Evolutionary conservation across 2,797 vertebrate species (phyloP).

Genomic region (Epinephelus coioides): DNA sequence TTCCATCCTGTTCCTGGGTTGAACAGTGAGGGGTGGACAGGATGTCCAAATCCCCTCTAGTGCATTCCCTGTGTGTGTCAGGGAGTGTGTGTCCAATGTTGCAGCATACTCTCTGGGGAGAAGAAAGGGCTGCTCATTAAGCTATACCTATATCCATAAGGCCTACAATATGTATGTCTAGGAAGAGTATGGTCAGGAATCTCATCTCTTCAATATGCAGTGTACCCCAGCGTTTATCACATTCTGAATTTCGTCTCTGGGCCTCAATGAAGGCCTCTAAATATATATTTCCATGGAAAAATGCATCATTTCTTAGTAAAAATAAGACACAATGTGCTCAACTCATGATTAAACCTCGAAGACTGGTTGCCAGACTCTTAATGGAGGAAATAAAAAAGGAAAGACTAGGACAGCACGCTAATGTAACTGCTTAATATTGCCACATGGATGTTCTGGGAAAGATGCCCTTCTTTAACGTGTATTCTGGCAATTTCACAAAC

Average conservation of each 20-base stretch:
- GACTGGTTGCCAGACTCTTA: too few relatives aligned
- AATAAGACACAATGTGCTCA: too few relatives aligned
- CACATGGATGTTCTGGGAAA: too few relatives aligned
- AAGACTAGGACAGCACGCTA: too few relatives aligned
- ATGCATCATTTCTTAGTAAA: too few relatives aligned
- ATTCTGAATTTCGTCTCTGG: not conserved
- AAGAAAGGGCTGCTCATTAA: slow-evolving; percentile 6
- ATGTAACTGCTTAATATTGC: too few relatives aligned
- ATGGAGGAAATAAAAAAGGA: too few relatives aligned
- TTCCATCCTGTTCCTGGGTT: slow-evolving; percentile 71
- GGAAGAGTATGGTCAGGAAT: not conserved
- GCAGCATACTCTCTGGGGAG: not conserved
- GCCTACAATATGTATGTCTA: not conserved
- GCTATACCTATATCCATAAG: slow-evolving; percentile 23
- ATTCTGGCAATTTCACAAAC: too few relatives aligned
- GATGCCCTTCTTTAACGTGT: too few relatives aligned
- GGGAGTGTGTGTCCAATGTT: slow-evolving; percentile 30
- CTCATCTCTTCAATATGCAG: not conserved
- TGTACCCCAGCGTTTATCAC: not conserved
- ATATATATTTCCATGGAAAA: not conserved
- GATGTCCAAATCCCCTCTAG: slow-evolving; percentile 66
- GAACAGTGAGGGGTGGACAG: slow-evolving; percentile 72
- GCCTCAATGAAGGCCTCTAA: not conserved
- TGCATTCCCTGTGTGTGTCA: slow-evolving; percentile 38
- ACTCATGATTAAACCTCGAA: too few relatives aligned